phyloP scores from a whole-genome alignment of 37 sponge, comb jelly and placozoan genomes.

The Petrosia ficiformis region DNA sequence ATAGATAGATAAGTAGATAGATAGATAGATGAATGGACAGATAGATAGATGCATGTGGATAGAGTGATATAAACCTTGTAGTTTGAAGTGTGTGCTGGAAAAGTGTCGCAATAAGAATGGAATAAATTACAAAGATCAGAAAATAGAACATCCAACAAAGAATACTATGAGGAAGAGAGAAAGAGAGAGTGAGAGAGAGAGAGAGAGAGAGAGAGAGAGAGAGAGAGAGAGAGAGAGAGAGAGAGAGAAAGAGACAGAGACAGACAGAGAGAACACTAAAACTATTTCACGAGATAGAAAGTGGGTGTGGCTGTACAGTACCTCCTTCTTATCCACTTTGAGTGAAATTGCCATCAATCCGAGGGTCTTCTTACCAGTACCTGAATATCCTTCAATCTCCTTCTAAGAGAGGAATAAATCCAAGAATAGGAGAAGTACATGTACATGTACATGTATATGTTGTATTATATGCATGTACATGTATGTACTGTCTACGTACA shows the following conservation, averaged over 20 bases:
- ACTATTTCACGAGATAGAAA: background rate
- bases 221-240: constrained; percentile 6
- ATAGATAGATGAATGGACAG: no score
- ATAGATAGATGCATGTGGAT: no score
- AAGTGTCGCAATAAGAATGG: background rate
- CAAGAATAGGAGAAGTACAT: no score
- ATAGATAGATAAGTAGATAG: no score
- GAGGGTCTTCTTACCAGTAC: background rate
- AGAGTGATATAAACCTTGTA: background rate
- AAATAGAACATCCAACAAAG: background rate
- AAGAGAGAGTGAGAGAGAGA: background rate
- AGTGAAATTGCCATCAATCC: background rate
- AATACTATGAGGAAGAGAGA: constrained; percentile 5
- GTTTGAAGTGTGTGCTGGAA: background rate
- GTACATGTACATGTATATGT: no score
- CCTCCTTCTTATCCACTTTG: background rate
- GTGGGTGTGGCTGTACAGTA: no score
- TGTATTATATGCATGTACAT: no score
- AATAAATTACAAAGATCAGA: background rate
- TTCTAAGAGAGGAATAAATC: no score
- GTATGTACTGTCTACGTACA: no score
- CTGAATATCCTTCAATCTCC: no score
- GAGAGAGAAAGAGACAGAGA: background rate
- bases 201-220: constrained; percentile 6
- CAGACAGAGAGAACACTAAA: background rate